Base-by-base conservation (phyloP, 2,797 vertebrate genomes). In the Odontamblyopus rebecca region DNA sequence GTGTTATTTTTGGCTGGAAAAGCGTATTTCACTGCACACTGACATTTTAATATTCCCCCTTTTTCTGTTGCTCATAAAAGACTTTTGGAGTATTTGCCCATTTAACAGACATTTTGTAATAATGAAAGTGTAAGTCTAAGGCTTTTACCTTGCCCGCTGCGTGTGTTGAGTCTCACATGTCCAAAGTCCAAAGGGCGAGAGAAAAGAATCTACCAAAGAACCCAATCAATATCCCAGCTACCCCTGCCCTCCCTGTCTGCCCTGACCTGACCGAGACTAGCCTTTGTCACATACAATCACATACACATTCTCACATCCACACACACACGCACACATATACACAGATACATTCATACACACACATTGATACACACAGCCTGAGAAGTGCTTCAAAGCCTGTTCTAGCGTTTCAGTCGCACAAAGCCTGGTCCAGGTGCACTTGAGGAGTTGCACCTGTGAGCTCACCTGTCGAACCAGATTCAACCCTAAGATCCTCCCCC, bases 391-490 rank as follows among this genome's bases (percentile, higher is more conserved):
- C 65, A 83, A 77, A 79, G 77, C 69, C 65, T 57, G 73, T 73
- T 67, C 62, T 76, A 70, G 69, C 48, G 69, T 72, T 77, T 74
- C 66, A 67, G 79, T 76, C 71, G 38, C 59, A 71, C 72, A 64
- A 56, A 63, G 62, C 70, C 63, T 72, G 82, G 79, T 77, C 82
- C 89, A 89, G 88, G 85, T 79, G 85, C 79, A 76, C 77, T 84
- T 18, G n/a, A 70, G 64, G 75, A 79, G 78, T 73, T 90, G 81
- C 90, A 88, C 90, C 86, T 88, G 83, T 79, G 80, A 78, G 76
- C 69, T 75, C 81, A 91, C 90, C 84, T 89, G 92, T 74, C 86
- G 91, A 94, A 93, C 94, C 88, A 82, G 92, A 92, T 94, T 80
- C 77, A 76, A 15, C 3, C 7, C 32, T 19, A n/a, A 71, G 84